Percentiles rank a stretch among this genome's conserved stretches.
Evolutionary conservation across 1,140 invertebrate genomes (phyloP).

Genomic region (Lepidotrigona ventralis): DNA sequence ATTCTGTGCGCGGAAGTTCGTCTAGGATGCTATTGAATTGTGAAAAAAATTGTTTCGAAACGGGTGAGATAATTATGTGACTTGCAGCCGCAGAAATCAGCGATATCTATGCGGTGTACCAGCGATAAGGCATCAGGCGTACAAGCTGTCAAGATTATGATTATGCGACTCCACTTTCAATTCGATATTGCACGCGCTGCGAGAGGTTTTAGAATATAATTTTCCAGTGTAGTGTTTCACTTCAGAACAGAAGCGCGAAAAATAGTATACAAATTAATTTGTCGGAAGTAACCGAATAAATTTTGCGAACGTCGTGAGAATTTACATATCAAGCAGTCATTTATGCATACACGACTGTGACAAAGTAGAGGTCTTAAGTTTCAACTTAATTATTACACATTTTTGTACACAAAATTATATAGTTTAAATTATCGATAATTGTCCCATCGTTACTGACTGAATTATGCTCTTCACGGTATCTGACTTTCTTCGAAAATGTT

Average conservation of each 20-base stretch:
- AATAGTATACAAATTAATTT: no score
- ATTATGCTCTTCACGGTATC: no score
- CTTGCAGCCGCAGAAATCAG: background rate
- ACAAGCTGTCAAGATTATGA: background rate
- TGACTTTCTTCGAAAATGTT: no score
- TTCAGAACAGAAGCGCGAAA: background rate
- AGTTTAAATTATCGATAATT: no score
- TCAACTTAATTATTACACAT: no score
- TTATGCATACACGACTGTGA: no score
- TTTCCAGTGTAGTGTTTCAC: background rate
- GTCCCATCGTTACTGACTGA: no score
- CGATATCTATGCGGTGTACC: background rate
- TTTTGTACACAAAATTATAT: no score
- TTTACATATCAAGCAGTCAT: no score
- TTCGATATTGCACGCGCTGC: background rate
- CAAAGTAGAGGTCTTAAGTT: no score
- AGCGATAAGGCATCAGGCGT: slow-evolving; percentile 1
- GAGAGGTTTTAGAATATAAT: background rate
- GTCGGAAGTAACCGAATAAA: background rate
- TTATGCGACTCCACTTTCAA: background rate
- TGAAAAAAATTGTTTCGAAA: background rate
- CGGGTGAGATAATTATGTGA: background rate
- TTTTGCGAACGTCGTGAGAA: no score
- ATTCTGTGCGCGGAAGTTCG: background rate
- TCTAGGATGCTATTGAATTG: background rate